Conservation (phyloP, 2,888 invertebrate genomes). For the Nebria salina region DNA sequence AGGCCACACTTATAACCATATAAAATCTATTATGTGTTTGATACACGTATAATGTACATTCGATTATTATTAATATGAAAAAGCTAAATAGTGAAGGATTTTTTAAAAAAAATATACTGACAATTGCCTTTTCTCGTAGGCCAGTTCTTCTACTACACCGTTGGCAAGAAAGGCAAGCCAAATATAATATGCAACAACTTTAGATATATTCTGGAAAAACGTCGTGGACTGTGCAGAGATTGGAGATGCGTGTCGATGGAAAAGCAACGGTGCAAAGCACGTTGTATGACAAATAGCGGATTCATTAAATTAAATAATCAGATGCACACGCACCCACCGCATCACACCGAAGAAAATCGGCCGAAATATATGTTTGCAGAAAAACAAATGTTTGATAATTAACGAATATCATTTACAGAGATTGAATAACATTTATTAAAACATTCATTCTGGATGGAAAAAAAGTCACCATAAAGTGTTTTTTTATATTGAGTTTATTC, state of each 20-base stretch:
- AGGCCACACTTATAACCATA: not conserved
- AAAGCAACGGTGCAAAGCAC: slow-evolving; percentile 53
- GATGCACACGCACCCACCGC: not conserved
- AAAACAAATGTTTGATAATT: not conserved
- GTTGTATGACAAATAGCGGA: slow-evolving; percentile 49
- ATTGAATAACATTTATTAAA: too few relatives aligned
- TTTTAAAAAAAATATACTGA: not conserved
- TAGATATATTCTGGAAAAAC: slow-evolving; percentile 49
- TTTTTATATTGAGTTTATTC: too few relatives aligned
- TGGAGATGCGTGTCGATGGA: slow-evolving; percentile 55
- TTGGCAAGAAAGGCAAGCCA: slow-evolving; percentile 44
- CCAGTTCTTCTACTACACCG: slow-evolving; percentile 36
- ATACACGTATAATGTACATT: not conserved
- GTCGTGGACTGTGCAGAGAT: slow-evolving; percentile 51
- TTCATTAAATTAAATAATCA: not conserved
- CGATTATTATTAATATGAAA: not conserved
- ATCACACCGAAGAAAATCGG: not conserved
- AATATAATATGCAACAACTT: slow-evolving; percentile 41
- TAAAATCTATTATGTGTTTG: not conserved
- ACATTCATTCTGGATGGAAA: too few relatives aligned
- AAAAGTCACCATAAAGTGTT: too few relatives aligned
- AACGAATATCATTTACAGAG: not conserved
- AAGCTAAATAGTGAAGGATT: not conserved
- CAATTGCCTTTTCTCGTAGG: not conserved
- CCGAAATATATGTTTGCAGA: not conserved